Evolutionary conservation across 2,888 invertebrate species (phyloP), one percentile per base, ranked within the genome.

Genomic region (Hedya salicella): DNA sequence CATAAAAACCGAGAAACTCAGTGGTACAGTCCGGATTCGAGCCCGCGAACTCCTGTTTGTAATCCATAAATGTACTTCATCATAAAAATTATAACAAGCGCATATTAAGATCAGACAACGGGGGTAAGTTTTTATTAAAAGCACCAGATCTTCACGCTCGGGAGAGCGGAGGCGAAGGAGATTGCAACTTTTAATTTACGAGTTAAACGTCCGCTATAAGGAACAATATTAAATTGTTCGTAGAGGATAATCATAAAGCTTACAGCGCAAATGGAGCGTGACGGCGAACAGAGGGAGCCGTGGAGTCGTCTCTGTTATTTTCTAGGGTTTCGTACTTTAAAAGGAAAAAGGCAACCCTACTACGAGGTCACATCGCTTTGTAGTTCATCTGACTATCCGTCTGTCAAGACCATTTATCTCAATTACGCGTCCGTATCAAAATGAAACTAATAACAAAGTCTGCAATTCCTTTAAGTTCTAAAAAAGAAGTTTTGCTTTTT

Each of bases 221-320:
- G 75, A 74, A 77, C 75, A 73, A 75, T 78, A 80, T 77, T 79
- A 80, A 79, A 78, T 75, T 75, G 75, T 80, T 78, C 76, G 73
- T 73, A 72, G 74, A 73, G 78, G 75, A 80, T 79, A 79, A 80
- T 79, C 79, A 79, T 81, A 80, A 80, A 79, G 74, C 74, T 77
- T 70, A 72, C 73, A 72, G 73, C 72, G 79, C 75, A 80, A 81
- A 81, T 80, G 77, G 78, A 76, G 76, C 77, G 75, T 74, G 70
- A 75, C 71, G 54, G 49, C 2, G 73, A 48, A 77, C 67, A 76
- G 5, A 14, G 68, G 69, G 72, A 69, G 36, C 42, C 39, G 13
- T 72, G 32, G 76, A 76, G 73, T 50, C n/a, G 70, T 39, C 56
- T 70, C 3, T 25, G 25, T 25, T 25, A 25, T 25, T 25, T 1